These are phyloP conservation scores for Pemphredon lugubris DNA, from an alignment of 2,888 invertebrate genomes.

Conservation along the genomic window DNA sequence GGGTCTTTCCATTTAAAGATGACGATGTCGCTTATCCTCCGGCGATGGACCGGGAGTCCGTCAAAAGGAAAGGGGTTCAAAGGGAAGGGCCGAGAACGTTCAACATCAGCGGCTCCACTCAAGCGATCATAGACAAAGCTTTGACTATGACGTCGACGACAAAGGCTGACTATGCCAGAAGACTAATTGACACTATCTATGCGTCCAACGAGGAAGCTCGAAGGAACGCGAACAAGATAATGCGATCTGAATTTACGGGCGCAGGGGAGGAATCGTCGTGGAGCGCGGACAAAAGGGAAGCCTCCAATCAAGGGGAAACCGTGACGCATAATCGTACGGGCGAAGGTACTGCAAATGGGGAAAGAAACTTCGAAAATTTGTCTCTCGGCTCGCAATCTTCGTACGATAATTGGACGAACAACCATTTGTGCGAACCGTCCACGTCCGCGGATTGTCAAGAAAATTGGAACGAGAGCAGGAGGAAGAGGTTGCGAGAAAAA, in stretches of 20 bases:
- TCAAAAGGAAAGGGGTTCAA: too few relatives aligned
- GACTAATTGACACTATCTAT: slow-evolving; percentile 4
- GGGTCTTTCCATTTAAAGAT: too few relatives aligned
- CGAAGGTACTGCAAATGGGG: not conserved
- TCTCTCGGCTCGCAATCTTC: not conserved
- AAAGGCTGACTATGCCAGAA: not conserved
- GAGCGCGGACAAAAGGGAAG: not conserved
- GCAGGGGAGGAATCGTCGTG: not conserved
- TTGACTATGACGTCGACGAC: slow-evolving; percentile 6
- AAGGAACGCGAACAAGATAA: not conserved
- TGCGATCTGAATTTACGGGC: too few relatives aligned
- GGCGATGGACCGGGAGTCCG: not conserved
- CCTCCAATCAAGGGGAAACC: not conserved
- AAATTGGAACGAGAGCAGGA: too few relatives aligned
- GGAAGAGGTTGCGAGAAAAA: too few relatives aligned
- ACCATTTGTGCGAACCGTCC: too few relatives aligned
- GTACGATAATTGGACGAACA: too few relatives aligned
- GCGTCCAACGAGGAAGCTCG: not conserved
- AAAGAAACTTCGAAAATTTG: not conserved
- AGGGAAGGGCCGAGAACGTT: not conserved
- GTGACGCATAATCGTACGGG: not conserved
- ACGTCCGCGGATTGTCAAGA: too few relatives aligned
- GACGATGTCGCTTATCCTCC: too few relatives aligned
- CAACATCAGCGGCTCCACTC: not conserved
- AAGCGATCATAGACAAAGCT: slow-evolving; percentile 9